Percentiles rank a stretch among this genome's conserved stretches.
Conservation (phyloP, 2,888 invertebrate genomes). For the Callimorpha dominula region DNA sequence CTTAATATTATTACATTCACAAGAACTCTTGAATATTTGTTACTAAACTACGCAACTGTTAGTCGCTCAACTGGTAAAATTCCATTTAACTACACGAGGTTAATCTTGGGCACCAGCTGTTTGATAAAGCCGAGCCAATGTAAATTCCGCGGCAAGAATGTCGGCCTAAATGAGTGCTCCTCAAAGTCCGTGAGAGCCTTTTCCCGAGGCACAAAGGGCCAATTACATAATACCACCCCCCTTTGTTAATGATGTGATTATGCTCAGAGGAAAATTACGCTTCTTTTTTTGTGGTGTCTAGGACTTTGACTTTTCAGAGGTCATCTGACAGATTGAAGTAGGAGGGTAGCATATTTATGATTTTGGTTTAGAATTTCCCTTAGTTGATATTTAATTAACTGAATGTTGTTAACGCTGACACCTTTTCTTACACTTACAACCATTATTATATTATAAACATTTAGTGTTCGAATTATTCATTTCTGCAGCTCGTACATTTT, state of each 20-base stretch:
- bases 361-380: neutral
- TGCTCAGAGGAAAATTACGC: conserved; percentile 45
- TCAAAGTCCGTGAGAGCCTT: conserved; percentile 53
- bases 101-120: conserved; percentile 50
- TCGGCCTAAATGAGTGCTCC: conserved; percentile 52
- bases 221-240: conserved; percentile 52
- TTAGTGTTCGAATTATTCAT: neutral
- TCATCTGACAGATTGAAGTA: conserved; percentile 8
- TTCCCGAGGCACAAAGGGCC: conserved; percentile 48
- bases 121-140: conserved; percentile 50
- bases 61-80: conserved; percentile 31
- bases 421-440: neutral
- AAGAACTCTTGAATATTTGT: neutral
- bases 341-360: neutral
- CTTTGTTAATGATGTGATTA: conserved; percentile 53
- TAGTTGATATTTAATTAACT: neutral
- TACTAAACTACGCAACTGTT: conserved; percentile 7
- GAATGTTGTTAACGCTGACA: neutral
- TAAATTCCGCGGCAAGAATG: conserved; percentile 55
- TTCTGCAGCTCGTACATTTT: neutral
- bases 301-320: conserved; percentile 19
- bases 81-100: conserved; percentile 43
- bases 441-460: neutral
- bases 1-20: neutral
- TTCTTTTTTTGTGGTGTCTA: conserved; percentile 38